Evolutionary conservation across 2,113 vertebrate species (phyloP).

Genomic region (Grus americana): DNA sequence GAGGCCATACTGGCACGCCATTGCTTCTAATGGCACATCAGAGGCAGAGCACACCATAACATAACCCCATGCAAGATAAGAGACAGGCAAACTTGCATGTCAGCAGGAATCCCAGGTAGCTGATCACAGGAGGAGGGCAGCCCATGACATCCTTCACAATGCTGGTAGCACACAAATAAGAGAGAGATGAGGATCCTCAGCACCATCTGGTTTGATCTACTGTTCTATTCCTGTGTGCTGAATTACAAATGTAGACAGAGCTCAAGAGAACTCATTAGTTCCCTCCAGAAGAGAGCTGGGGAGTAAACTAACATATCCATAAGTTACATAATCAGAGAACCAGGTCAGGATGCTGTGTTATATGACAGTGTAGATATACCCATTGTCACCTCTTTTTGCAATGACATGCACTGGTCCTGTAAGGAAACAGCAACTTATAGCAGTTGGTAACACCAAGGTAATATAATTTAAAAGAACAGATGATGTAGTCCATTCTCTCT

Average conservation of each 20-base stretch:
- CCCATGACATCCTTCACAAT: neutral
- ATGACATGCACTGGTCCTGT: neutral
- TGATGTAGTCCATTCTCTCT: too few species aligned
- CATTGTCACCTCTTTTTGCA: neutral
- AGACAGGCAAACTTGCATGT: neutral
- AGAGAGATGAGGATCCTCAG: neutral
- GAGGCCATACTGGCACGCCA: neutral
- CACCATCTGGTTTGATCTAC: neutral
- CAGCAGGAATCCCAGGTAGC: neutral
- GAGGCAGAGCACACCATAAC: neutral
- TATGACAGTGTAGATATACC: neutral
- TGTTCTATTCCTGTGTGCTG: neutral
- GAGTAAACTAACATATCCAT: neutral
- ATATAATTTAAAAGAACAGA: neutral
- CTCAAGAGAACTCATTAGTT: neutral
- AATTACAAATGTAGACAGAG: neutral
- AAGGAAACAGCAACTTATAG: neutral
- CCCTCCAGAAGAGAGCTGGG: neutral
- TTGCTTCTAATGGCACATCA: neutral
- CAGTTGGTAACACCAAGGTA: neutral
- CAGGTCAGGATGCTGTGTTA: neutral
- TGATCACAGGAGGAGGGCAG: neutral
- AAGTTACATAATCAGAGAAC: neutral
- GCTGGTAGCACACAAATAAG: neutral
- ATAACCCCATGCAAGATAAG: accelerated